Evolutionary conservation across 2,797 vertebrate genomes (phyloP), one percentile per base, ranked within the genome.

Genomic region (Melopsittacus undulatus): DNA sequence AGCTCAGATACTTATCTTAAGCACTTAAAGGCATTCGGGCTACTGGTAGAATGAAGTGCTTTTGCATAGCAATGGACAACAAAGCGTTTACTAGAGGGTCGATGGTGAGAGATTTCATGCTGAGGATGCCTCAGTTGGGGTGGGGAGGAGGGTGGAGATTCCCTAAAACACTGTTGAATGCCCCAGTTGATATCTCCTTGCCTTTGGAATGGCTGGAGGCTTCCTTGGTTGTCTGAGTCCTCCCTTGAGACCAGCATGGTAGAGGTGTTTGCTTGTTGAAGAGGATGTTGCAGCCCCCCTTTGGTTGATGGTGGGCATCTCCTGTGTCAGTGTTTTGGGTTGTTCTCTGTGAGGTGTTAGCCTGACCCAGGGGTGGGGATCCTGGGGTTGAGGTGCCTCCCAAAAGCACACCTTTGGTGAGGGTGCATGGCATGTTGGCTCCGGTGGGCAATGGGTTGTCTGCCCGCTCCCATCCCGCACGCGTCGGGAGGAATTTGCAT

Each of bases 1-100:
- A 92, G 84, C 56, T 59, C 29, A 84, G 96, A 89, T 96, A 13
- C 56, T 95, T 97, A 95, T 94, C 96, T 97, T 89, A 63, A 94
- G 68, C 72, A 74, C 77, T 94, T 73, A 48, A 83, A 96, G 92
- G 85, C 66, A 4, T 94, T 79, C 4, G 4, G 75, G 69, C 14
- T 90, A 20, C 77, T 91, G 92, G 83, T 92, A 86, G 91, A 78
- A 87, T 77, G 67, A 68, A 94, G 87, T 57, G 83, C 88, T 72
- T 51, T 87, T 87, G 77, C 82, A n/a, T 66, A 74, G 93, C 40
- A 22, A 4, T 77, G 90, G 59, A 57, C 64, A 66, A 32, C 49
- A 64, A 92, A 96, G 80, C 6, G 2, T 93, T 69, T 82, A 0
- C 5, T 62, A 14, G 83, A 85, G 77, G 78, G n/a, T 76, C 24